These are phyloP conservation scores for Phainopepla nitens DNA, from an alignment of 2,113 vertebrate genomes.

Conservation along the genomic window DNA sequence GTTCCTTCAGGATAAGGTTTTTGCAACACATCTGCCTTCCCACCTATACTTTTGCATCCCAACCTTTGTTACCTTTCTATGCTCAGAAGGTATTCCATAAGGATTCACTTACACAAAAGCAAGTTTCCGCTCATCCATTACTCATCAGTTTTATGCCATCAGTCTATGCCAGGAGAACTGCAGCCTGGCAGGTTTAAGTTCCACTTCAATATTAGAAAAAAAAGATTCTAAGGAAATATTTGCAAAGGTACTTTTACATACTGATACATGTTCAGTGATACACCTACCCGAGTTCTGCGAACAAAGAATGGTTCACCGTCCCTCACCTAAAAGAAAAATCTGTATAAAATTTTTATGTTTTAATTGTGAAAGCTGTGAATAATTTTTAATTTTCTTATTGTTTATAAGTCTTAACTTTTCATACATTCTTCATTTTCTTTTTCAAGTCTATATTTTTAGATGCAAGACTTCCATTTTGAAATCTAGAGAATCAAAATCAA, in stretches of 20 bases:
- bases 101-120: neutral
- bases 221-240: neutral
- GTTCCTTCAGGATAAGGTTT: neutral
- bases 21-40: neutral
- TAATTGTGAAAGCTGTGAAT: neutral
- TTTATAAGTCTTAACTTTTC: neutral
- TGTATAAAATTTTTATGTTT: neutral
- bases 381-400: neutral
- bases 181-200: neutral
- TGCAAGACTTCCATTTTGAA: neutral
- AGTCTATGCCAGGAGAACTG: neutral
- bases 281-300: neutral
- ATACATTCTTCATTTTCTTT: fast-evolving
- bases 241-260: neutral
- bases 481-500: neutral
- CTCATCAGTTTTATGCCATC: neutral
- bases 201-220: neutral
- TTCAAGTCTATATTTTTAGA: neutral
- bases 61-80: neutral
- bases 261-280: neutral
- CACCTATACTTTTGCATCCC: neutral
- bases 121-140: neutral
- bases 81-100: neutral
- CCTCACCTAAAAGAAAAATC: neutral
- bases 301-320: neutral